Evolutionary conservation across 2,888 invertebrate species (phyloP), one percentile per base, ranked within the genome.

Genomic region (Himalopsyche japonica): DNA sequence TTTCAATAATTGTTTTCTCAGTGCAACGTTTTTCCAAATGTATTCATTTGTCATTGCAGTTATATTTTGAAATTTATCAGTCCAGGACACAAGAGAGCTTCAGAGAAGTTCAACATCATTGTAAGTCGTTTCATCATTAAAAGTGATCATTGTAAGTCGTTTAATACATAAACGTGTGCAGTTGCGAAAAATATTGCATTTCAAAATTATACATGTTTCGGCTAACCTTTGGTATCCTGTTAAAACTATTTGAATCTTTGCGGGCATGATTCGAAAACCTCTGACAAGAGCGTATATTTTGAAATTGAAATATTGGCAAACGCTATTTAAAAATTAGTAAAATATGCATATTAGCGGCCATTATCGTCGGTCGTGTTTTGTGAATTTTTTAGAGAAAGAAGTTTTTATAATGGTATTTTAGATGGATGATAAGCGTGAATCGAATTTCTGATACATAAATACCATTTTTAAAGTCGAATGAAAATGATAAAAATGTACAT

Each of bases 1-100:
- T 83, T 83, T 85, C 37, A 79, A 82, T 79, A 82, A 79, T 82
- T 82, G 79, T 82, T 82, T 70, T 79, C 47, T n/a, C 77, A 49
- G n/a, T 57, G 79, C 82, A 57, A 57, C 20, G 57, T 15, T 20
- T 7, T 57, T 57, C 15, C 0, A 57, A 57, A 20, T 57, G 7
- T 20, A 80, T 32, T 7, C 8, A 80, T 20, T 48, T 27, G 1
- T 8, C 57, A 48, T 80, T 48, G 48, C 18, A 32, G n/a, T 43
- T 43, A 43, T 1, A 47, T 79, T 43, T 24, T 79, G 5, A 20
- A 57, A 57, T 20, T 24, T 20, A 43, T 43, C 43, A 43, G 43
- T 43, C 7, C 15, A 43, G 43, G 43, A 43, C 43, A 43, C 43
- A 43, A 43, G 15, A 43, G 43, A 43, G 15, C 43, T 1, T 7